Evolutionary conservation across 2,797 vertebrate genomes (phyloP), one percentile per base, ranked within the genome.

Genomic region (Characodon lateralis): DNA sequence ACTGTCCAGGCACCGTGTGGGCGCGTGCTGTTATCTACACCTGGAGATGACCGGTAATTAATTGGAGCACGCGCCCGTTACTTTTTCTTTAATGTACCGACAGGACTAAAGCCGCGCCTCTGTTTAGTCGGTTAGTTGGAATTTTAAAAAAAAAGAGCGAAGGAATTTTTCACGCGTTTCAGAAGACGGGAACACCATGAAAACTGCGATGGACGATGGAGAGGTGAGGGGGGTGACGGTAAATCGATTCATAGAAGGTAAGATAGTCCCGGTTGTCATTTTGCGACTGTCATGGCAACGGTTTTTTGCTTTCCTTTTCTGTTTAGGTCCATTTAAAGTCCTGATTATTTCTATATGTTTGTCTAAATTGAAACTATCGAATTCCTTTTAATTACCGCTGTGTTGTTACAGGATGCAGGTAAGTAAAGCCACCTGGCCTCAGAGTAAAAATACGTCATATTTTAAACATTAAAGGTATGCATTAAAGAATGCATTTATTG

Each of bases 241-340:
- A 0, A 90, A 92, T 26, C 78, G 20, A 9, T 90, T 92, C 14
- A 82, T 87, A 1, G 55, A 70, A 91, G 94, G 95, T 96, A 93
- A 83, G 88, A 31, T 0, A 13, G 13, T 24, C 6, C 0, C 8
- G 5, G 31, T 0, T 18, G 14, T 2, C 16, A 20, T 1, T 3
- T 5, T 66, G 1, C 14, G 3, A 73, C 41, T 10, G 39, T 22
- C 7, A 35, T 51, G 6, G 10, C n/a, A 13, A 24, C 4, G n/a
- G 0, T 2, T 26, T 70, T 68, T 58, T 20, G 2, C 22, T 28
- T 13, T 31, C 26, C 7, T 26, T 26, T 31, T 18, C 3, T 6
- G 3, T n/a, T 65, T 65, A 39, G 61, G 5, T 8, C 31, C 31
- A 6, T 20, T 6, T 20, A 35, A 28, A 35, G 3, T 35, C 61